A percentile compares a stretch with the other conserved stretches of the same genome.
phyloP scores from a whole-genome alignment of 2,888 invertebrate species.

The Netelia inedita region DNA sequence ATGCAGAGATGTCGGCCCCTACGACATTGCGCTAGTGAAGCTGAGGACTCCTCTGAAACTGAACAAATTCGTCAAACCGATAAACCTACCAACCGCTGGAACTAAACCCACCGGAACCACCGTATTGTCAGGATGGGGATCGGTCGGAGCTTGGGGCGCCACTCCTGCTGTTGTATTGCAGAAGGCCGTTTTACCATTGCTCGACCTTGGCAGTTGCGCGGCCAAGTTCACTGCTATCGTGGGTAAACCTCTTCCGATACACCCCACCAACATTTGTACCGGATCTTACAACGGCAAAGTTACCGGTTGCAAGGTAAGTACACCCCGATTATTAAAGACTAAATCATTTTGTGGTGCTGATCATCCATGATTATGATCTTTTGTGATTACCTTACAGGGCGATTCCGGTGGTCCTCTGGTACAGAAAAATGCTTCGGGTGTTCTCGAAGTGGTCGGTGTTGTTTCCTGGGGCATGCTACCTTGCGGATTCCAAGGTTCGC shows the following conservation, averaged over 20 bases:
- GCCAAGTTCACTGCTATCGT: slow-evolving; percentile 70
- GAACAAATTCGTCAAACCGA: slow-evolving; percentile 79
- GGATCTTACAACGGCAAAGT: slow-evolving; percentile 65
- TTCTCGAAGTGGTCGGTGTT: slow-evolving; percentile 89
- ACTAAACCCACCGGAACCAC: slow-evolving; percentile 77
- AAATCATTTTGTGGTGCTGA: neutral
- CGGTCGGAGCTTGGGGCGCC: slow-evolving; percentile 74
- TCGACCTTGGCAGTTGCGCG: slow-evolving; percentile 76
- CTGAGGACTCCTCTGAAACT: slow-evolving; percentile 80
- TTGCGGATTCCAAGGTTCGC: slow-evolving; percentile 84
- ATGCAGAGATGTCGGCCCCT: slow-evolving; percentile 79
- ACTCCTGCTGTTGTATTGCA: slow-evolving; percentile 80
- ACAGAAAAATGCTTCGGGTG: slow-evolving; percentile 85
- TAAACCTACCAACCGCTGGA: slow-evolving; percentile 81
- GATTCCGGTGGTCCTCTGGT: slow-evolving; percentile 87
- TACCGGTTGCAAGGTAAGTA: slow-evolving; percentile 64
- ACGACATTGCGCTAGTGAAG: slow-evolving; percentile 86
- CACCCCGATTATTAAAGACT: neutral
- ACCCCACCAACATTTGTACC: slow-evolving; percentile 76
- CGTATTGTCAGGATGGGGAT: slow-evolving; percentile 86
- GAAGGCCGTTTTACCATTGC: slow-evolving; percentile 76
- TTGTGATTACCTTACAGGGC: slow-evolving; percentile 82
- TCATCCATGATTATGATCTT: neutral
- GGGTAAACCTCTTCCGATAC: slow-evolving; percentile 73
- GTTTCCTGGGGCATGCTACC: slow-evolving; percentile 86